These are phyloP conservation scores for Siniperca knerii DNA, from an alignment of 2,113 vertebrate genomes.

Conservation along the genomic window DNA sequence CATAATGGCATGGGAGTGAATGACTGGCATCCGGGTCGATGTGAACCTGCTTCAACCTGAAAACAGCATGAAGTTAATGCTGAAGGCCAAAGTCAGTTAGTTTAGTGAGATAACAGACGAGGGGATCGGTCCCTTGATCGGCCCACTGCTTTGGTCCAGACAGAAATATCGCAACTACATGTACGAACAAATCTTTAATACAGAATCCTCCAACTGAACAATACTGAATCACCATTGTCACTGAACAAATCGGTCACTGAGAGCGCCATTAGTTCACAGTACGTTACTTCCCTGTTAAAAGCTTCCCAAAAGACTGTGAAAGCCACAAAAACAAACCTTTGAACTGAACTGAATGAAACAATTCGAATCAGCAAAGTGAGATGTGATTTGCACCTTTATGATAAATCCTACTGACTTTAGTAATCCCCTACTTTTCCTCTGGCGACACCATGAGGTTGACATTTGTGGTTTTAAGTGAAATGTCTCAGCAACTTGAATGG, in stretches of 20 bases:
- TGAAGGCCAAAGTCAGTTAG: conserved; percentile 11
- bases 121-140: no score
- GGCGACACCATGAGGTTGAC: no score
- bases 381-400: no score
- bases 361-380: no score
- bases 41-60: conserved; percentile 61
- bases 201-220: not conserved
- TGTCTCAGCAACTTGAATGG: no score
- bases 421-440: no score
- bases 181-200: not conserved
- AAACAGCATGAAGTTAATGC: conserved; percentile 2
- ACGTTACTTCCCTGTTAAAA: no score
- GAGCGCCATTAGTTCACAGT: not conserved
- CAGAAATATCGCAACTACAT: not conserved
- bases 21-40: conserved; percentile 52
- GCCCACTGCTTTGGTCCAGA: not conserved
- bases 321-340: no score
- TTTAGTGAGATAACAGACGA: not conserved
- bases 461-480: no score
- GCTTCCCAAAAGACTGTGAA: no score
- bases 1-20: conserved; percentile 44
- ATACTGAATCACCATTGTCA: not conserved
- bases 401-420: no score
- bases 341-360: no score
- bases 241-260: not conserved